phyloP scores from a whole-genome alignment of 2,113 vertebrate genomes.

The Polypterus bichir region DNA sequence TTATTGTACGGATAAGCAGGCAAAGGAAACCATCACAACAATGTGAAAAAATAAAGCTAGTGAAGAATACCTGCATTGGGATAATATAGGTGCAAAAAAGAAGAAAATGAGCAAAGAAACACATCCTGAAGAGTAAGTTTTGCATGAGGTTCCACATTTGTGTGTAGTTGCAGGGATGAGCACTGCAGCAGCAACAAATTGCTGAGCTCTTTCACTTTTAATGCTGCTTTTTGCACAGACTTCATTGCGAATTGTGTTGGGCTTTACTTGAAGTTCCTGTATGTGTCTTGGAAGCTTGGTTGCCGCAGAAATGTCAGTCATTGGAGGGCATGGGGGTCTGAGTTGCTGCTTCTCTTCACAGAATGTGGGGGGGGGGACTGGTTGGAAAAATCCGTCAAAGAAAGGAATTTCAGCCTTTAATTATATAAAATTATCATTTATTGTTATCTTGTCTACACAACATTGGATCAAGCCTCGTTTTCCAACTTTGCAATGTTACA shows the following conservation, averaged over 20 bases:
- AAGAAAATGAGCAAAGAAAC: constrained; percentile 78
- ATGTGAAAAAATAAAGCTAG: constrained; percentile 55
- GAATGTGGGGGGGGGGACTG: no score
- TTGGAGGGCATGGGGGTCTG: no score
- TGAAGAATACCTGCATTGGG: constrained; percentile 57
- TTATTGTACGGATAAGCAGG: constrained; percentile 27
- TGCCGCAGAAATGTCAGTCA: constrained; percentile 12
- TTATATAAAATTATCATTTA: no score
- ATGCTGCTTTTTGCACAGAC: constrained; percentile 9
- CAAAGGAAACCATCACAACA: constrained; percentile 32
- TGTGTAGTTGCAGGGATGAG: background rate
- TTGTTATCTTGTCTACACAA: no score
- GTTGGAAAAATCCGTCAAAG: no score
- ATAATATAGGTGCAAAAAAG: constrained; percentile 57
- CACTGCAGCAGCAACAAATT: background rate
- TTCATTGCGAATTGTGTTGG: constrained; percentile 10
- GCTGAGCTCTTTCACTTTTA: background rate
- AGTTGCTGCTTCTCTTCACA: no score
- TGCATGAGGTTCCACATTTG: no score
- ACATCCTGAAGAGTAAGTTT: constrained; percentile 75
- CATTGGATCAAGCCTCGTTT: no score
- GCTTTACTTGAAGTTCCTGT: constrained; percentile 9
- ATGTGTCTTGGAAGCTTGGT: constrained; percentile 18
- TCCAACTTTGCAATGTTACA: no score
- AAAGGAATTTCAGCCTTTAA: no score